Evolutionary conservation across 2,113 vertebrate genomes (phyloP).

Genomic region (Colinus virginianus): DNA sequence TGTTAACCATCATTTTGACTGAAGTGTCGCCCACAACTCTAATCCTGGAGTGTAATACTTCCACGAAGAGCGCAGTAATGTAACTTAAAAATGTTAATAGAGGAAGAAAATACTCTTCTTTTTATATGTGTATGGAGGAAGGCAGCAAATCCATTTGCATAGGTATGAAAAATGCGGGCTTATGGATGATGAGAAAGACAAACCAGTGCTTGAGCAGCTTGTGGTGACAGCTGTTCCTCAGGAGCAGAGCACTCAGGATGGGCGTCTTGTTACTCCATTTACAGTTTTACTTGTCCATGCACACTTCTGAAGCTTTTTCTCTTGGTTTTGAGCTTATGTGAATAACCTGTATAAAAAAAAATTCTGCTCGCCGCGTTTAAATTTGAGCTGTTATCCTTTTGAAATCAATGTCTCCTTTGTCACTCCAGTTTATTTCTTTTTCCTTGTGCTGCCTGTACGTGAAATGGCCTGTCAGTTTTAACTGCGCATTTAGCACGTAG

Average conservation of each 20-base stretch:
- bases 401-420: neutral
- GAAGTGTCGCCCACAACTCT: constrained; percentile 34
- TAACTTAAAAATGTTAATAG: neutral
- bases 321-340: neutral
- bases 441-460: neutral
- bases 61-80: neutral
- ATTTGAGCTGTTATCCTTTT: neutral
- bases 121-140: neutral
- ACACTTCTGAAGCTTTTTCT: neutral
- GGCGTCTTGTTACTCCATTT: neutral
- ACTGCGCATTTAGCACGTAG: neutral
- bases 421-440: neutral
- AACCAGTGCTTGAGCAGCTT: neutral
- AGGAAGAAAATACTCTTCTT: neutral
- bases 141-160: neutral
- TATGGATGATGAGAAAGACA: neutral
- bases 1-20: constrained; percentile 17
- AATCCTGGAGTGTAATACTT: neutral
- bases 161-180: neutral
- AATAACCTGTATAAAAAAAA: neutral
- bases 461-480: neutral
- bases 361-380: neutral
- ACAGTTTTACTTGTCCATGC: neutral
- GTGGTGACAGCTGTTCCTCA: constrained; percentile 32
- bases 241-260: neutral